Evolutionary conservation across 2,797 vertebrate species (phyloP).

Genomic region (Crocidura indochinensis): DNA sequence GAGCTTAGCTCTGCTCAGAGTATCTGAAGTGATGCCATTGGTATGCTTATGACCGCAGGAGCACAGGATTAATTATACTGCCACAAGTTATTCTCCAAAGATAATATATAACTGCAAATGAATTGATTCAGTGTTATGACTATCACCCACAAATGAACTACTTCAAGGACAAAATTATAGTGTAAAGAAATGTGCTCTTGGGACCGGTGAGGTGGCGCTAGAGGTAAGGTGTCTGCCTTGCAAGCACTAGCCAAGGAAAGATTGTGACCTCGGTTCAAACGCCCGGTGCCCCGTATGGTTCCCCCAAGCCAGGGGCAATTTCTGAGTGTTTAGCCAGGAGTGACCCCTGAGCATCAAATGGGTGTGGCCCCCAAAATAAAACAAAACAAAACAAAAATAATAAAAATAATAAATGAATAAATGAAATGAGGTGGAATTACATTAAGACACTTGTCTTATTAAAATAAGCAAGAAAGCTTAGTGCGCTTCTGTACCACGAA

Average conservation of each 20-base stretch:
- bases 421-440: conserved; percentile 14
- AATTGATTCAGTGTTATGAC: conserved; percentile 42
- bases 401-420: no score
- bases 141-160: conserved; percentile 49
- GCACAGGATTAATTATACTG: conserved; percentile 27
- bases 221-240: no score
- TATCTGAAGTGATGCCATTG: neutral
- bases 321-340: no score
- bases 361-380: no score
- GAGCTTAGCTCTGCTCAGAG: neutral
- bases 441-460: conserved; percentile 78
- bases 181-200: conserved; percentile 17
- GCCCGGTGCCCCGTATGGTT: no score
- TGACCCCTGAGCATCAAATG: no score
- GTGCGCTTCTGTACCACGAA: conserved; percentile 27
- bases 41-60: conserved; percentile 11
- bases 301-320: no score
- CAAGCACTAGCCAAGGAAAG: no score
- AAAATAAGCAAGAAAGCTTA: conserved; percentile 85
- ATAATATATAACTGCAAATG: conserved; percentile 39
- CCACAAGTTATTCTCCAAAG: conserved; percentile 40
- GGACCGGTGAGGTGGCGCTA: neutral
- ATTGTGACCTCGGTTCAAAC: no score
- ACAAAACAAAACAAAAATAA: no score
- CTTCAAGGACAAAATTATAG: conserved; percentile 64